Conservation (phyloP, 1,140 invertebrate genomes). For the Saccostrea glomerata region DNA sequence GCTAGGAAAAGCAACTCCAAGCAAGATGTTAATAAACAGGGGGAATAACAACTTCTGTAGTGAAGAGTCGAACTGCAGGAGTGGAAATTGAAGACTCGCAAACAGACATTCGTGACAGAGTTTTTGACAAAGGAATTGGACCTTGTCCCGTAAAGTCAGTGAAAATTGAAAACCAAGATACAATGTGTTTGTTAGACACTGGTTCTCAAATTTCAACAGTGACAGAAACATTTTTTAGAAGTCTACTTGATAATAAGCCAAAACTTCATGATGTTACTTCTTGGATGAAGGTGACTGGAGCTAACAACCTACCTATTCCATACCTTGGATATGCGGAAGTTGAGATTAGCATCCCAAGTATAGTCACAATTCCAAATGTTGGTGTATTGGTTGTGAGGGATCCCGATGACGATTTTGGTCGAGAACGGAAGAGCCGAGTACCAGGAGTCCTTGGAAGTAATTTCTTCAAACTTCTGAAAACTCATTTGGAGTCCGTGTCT, state of each 20-base stretch:
- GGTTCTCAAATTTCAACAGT: conserved; percentile 41
- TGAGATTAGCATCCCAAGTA: not conserved
- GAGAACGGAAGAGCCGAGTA: no score
- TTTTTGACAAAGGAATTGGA: not conserved
- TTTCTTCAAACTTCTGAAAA: no score
- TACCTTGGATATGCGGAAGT: conserved; percentile 45
- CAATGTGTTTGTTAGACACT: conserved; percentile 30
- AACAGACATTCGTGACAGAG: not conserved
- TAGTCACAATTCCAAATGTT: no score
- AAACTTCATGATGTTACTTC: conserved; percentile 39
- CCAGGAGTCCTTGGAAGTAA: no score
- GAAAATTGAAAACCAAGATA: not conserved
- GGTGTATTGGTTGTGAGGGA: no score
- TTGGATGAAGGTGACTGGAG: conserved; percentile 44
- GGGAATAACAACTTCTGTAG: not conserved
- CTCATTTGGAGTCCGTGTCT: no score
- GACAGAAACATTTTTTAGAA: conserved; percentile 34
- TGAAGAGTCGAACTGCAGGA: conserved; percentile 16
- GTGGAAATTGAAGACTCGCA: not conserved
- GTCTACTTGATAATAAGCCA: not conserved
- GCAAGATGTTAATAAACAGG: not conserved
- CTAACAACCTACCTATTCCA: conserved; percentile 43
- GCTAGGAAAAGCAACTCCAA: not conserved
- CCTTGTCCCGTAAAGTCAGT: not conserved
- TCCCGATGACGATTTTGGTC: no score